Evolutionary conservation across 2,113 vertebrate species (phyloP), one percentile per base, ranked within the genome.

Genomic region (Trichechus manatus): DNA sequence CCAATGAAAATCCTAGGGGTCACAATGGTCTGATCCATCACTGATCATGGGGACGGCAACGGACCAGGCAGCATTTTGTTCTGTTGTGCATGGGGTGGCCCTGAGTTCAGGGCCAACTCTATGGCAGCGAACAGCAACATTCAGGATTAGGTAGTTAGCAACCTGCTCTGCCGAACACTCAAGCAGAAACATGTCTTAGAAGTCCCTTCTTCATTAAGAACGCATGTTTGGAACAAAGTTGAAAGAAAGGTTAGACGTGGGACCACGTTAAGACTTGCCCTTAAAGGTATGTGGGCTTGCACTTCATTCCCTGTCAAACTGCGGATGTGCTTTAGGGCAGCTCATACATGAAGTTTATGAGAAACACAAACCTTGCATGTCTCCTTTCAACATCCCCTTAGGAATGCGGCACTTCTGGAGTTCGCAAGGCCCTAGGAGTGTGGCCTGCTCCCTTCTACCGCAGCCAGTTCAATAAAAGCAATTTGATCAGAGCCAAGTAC

Each of bases 161-260:
- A 70, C 29, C 70, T n/a, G 63, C 89, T 56, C 33, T 10, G 6
- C 17, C 36, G 56, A 92, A 85, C 33, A 68, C 33, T 72, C 77
- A 90, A 78, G 36, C 87, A 68, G 92, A 94, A 93, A 93, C 72
- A 42, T 90, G 85, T 44, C 77, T 91, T 79, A 19, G 63, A 89
- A 89, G 78, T 77, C 36, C 94, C 93, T 92, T 80, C 94, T 86
- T 59, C 11, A 39, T 64, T 53, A 80, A 87, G 63, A 93, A 56
- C 36, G 83, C 59, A 25, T 93, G 78, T 80, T 95, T 88, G 95
- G 83, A 56, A 92, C 2, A 47, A 47, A 95, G 42, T 25, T 74
- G 50, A 95, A 94, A 84, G 27, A 72, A 74, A 90, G 50, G 77
- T 77, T 87, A 81, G 83, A 68, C 33, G 27, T 25, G 36, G 29